phyloP scores from a whole-genome alignment of 2,797 vertebrate genomes.

The Tachyglossus aculeatus region DNA sequence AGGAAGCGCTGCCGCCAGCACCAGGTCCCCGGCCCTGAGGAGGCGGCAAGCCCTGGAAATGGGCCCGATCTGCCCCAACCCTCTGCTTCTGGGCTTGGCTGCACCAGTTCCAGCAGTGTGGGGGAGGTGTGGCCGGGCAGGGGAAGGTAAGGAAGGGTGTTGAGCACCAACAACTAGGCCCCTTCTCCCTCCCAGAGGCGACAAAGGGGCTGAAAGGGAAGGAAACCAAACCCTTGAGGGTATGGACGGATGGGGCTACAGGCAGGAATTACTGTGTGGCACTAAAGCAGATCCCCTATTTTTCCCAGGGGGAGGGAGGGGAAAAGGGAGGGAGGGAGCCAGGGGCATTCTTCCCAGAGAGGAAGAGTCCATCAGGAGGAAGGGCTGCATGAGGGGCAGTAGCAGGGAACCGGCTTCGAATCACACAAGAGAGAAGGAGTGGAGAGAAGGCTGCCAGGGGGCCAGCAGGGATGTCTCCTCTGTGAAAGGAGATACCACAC shows the following conservation, averaged over 20 bases:
- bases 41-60: background rate
- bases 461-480: constrained; percentile 8
- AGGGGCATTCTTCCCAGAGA: constrained; percentile 43
- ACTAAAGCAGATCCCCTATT: background rate
- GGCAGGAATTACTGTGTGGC: constrained; percentile 33
- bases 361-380: too few species aligned
- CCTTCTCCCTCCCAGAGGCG: background rate
- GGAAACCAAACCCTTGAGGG: constrained; percentile 29
- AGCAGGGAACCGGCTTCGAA: constrained; percentile 27
- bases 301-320: background rate
- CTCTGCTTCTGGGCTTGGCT: constrained; percentile 30
- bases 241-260: too few species aligned
- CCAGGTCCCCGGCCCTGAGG: background rate
- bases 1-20: background rate
- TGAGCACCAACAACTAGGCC: constrained; percentile 31
- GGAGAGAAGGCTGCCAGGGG: constrained; percentile 40
- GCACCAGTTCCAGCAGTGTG: constrained; percentile 37
- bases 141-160: constrained; percentile 46
- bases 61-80: background rate
- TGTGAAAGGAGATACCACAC: constrained; percentile 42
- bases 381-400: constrained; percentile 2
- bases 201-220: background rate
- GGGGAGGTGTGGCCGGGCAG: constrained; percentile 28
- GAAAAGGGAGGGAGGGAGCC: too few species aligned
- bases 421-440: constrained; percentile 54